These are phyloP conservation scores for Cynaeus angustus DNA, from an alignment of 2,888 invertebrate species.

Conservation along the genomic window DNA sequence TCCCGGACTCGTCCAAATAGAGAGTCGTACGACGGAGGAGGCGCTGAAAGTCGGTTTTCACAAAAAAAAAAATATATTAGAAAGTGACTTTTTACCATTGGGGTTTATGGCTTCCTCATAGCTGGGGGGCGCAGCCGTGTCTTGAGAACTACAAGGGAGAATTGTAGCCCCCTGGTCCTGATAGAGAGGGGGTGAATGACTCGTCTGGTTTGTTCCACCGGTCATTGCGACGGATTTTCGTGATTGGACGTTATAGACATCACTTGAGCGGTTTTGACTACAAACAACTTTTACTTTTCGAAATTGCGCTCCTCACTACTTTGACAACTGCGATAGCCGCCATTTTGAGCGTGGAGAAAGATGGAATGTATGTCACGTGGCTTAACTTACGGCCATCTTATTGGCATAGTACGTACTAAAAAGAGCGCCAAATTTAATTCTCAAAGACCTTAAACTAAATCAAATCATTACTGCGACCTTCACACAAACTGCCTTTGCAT, in stretches of 20 bases:
- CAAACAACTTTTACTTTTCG: slow-evolving; percentile 43
- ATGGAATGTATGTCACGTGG: slow-evolving; percentile 1
- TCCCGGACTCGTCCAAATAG: slow-evolving; percentile 78
- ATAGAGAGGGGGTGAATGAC: slow-evolving; percentile 58
- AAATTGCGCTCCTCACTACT: slow-evolving; percentile 43
- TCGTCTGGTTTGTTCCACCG: slow-evolving; percentile 55
- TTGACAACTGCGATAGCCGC: slow-evolving; percentile 31
- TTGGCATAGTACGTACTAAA: not conserved
- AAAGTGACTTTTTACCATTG: slow-evolving; percentile 71
- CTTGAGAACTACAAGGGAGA: slow-evolving; percentile 53
- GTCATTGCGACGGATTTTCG: slow-evolving; percentile 53
- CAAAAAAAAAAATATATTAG: slow-evolving; percentile 14
- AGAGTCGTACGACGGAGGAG: slow-evolving; percentile 81
- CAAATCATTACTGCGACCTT: no score
- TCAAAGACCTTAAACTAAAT: no score
- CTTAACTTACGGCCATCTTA: not conserved
- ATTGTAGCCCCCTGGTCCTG: slow-evolving; percentile 56
- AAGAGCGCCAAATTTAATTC: not conserved
- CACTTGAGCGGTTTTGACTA: slow-evolving; percentile 40
- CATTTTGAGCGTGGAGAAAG: slow-evolving; percentile 27
- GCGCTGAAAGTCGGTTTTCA: slow-evolving; percentile 69
- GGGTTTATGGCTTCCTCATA: slow-evolving; percentile 79
- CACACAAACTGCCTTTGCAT: no score
- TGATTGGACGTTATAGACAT: slow-evolving; percentile 41
- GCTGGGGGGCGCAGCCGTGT: slow-evolving; percentile 73